Evolutionary conservation across 2,888 invertebrate genomes (phyloP), one percentile per base, ranked within the genome.

Genomic region (Meiosimyza decipiens): DNA sequence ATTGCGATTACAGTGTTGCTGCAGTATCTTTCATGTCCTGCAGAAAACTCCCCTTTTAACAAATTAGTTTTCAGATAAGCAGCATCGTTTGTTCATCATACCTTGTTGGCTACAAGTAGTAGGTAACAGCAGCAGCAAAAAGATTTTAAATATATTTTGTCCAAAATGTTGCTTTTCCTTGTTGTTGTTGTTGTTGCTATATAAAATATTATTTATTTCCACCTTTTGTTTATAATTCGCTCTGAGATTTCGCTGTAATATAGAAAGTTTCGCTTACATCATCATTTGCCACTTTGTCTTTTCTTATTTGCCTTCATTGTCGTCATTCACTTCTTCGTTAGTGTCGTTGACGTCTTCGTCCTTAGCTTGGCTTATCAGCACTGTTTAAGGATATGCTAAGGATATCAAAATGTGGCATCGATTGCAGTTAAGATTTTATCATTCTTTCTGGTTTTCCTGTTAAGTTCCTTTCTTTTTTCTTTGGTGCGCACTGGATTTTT

Each of bases 1-100:
- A 40, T 40, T 40, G 9, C 40, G 28, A 28, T 28, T 28, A 40
- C 40, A 40, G 40, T 40, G 1, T 40, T 6, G 40, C 40, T 40
- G 9, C 40, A 40, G 9, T 40, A 40, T 40, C 40, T 40, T 40
- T 40, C 6, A 9, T 40, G 40, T 40, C 40, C 52, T 15, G 50
- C 59, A 22, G 55, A 50, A 55, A 71, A 50, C n/a, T n/a, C 49
- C 50, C 79, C 80, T 80, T 82, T 82, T 80, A 82, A 79, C 81
- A 82, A 82, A 82, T 82, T 81, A 80, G 80, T 80, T 82, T 81
- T 78, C 73, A 77, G 81, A 80, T 78, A 81, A 73, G 73, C 70
- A 78, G 74, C 75, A 74, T 64, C 64, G 64, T 50, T 64, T 64
- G 3, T 18, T 47, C 64, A 28, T 64, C 64, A 40, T 40, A 40